Conservation (phyloP, 2,888 invertebrate species). For the Ectemnius cavifrons region DNA sequence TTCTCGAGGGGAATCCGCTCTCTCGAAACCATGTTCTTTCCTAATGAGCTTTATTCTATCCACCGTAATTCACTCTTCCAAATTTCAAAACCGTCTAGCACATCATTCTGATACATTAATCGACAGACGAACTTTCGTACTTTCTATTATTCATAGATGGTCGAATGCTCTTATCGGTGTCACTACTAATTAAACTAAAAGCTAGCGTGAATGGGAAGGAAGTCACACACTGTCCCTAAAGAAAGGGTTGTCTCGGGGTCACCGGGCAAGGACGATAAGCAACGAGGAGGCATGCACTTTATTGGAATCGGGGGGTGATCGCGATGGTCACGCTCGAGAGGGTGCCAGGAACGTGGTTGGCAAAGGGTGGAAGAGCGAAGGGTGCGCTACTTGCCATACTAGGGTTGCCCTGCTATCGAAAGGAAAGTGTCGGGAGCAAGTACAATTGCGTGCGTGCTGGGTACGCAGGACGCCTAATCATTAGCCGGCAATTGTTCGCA, state of each 20-base stretch:
- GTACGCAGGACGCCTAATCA: constrained; percentile 43
- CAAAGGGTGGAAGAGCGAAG: not conserved
- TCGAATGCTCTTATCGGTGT: no score
- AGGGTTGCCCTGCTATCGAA: not conserved
- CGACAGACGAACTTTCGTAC: no score
- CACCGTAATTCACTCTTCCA: no score
- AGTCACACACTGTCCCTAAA: not conserved
- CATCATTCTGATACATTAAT: no score
- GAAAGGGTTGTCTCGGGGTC: not conserved
- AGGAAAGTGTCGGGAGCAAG: constrained; percentile 24
- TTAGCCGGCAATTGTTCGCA: constrained; percentile 49
- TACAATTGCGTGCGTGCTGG: constrained; percentile 40
- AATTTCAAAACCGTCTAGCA: no score
- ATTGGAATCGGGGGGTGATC: not conserved
- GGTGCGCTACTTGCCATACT: not conserved
- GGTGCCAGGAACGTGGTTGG: not conserved
- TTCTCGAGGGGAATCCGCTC: no score
- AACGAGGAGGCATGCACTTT: not conserved
- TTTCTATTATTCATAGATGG: no score
- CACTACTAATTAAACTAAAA: no score
- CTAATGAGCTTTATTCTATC: no score
- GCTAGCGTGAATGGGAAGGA: not conserved
- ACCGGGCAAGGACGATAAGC: not conserved
- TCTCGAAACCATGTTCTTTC: no score
- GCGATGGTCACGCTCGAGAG: not conserved